Evolutionary conservation across 2,888 invertebrate genomes (phyloP), one percentile per base, ranked within the genome.

Genomic region (Pristionchus entomophagus): DNA sequence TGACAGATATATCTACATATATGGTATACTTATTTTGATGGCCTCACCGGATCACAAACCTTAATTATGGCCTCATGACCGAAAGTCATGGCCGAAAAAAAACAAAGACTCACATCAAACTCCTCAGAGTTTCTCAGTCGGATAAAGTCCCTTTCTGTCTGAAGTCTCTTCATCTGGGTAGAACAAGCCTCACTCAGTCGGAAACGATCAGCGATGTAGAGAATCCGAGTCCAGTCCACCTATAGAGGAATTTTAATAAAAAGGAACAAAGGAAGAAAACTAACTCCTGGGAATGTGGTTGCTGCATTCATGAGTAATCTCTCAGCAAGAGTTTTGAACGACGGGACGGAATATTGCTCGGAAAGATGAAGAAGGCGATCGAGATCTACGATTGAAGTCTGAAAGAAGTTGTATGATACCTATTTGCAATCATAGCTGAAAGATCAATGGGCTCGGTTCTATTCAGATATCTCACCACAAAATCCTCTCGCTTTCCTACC

Each of bases 141-240:
- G 22, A 65, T 35, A 29, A 65, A 65, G 2, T 65, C 65, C 19
- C 35, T 5, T 22, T 65, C 19, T 14, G 65, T 8, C 17, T 2
- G 14, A 22, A 65, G 73, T n/a, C 41, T 22, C 6, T n/a, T 22
- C n/a, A 38, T 73, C 73, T 45, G 41, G n/a, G 73, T 3, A 3
- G 73, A n/a, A 35, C 73, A 73, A n/a, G 73, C 73, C 8, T 73
- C 41, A 26, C 73, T 73, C 2, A 73, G 73, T 14, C 73, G 73
- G 26, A 45, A 73, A 3, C 73, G 73, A 73, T 73, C 73, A n/a
- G 41, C 41, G 8, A 73, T n/a, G 26, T 41, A 45, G 73, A 73
- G 73, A 45, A 38, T 6, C 6, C 73, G 73, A 73, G 45, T 41
- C 65, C 35, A 65, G 14, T 14, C 17, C 22, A 19, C 35, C 65